These are phyloP conservation scores for Otus sunia DNA, from an alignment of 2,113 vertebrate genomes.

Conservation along the genomic window DNA sequence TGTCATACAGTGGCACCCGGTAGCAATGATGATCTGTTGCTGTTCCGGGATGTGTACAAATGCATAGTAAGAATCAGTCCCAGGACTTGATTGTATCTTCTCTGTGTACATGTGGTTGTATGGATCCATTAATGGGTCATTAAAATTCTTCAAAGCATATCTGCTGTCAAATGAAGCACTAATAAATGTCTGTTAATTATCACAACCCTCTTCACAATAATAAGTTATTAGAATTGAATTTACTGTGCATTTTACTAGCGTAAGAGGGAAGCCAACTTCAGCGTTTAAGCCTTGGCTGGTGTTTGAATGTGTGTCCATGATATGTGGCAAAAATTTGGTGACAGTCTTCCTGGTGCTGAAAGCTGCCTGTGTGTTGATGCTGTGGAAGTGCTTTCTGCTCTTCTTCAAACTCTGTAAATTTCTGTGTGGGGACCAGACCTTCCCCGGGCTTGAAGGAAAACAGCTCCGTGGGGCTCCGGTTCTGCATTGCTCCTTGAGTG, in stretches of 20 bases:
- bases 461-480: accelerated
- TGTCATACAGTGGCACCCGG: conserved; percentile 15
- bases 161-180: conserved; percentile 49
- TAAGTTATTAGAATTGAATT: conserved; percentile 22
- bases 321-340: neutral
- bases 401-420: neutral
- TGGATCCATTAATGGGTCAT: conserved; percentile 39
- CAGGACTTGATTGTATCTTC: conserved; percentile 17
- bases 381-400: neutral
- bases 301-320: neutral
- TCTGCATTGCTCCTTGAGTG: accelerated
- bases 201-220: neutral
- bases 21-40: neutral
- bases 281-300: neutral
- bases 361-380: neutral
- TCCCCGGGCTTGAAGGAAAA: neutral
- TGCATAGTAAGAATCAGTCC: neutral
- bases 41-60: conserved; percentile 20
- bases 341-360: neutral
- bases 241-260: neutral
- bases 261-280: neutral
- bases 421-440: accelerated
- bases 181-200: conserved; percentile 49
- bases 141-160: conserved; percentile 48
- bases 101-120: conserved; percentile 15